Evolutionary conservation across 2,797 vertebrate genomes (phyloP).

Genomic region (Nasua narica): DNA sequence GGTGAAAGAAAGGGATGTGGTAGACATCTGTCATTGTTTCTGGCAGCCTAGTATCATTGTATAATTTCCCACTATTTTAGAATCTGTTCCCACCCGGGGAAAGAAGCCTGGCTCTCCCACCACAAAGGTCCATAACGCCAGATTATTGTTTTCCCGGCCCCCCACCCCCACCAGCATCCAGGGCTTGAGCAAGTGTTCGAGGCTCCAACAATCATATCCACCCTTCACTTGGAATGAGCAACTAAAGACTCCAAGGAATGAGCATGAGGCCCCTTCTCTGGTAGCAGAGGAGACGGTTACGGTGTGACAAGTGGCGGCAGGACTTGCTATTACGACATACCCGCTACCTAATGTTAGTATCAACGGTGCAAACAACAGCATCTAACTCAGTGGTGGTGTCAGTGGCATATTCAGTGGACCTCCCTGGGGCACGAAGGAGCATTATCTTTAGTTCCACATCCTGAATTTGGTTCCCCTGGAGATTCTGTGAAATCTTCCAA

Average conservation of each 20-base stretch:
- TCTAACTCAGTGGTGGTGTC: neutral
- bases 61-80: conserved; percentile 5
- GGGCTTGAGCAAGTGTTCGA: neutral
- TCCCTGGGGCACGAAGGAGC: neutral
- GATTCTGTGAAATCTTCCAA: neutral
- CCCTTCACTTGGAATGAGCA: neutral
- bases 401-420: neutral
- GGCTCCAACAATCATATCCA: neutral
- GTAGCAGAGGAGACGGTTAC: neutral
- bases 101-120: neutral
- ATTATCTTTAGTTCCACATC: neutral
- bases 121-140: neutral
- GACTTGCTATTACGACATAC: neutral
- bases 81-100: neutral
- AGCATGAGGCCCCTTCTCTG: neutral
- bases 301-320: neutral
- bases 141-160: neutral
- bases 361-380: neutral
- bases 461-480: neutral
- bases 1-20: neutral
- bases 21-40: neutral
- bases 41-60: neutral
- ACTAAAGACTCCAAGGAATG: neutral
- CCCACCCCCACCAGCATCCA: neutral
- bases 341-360: neutral